Base-by-base conservation (phyloP, 92 coral and sea anemone species). In the Virgularia gustaviana region DNA sequence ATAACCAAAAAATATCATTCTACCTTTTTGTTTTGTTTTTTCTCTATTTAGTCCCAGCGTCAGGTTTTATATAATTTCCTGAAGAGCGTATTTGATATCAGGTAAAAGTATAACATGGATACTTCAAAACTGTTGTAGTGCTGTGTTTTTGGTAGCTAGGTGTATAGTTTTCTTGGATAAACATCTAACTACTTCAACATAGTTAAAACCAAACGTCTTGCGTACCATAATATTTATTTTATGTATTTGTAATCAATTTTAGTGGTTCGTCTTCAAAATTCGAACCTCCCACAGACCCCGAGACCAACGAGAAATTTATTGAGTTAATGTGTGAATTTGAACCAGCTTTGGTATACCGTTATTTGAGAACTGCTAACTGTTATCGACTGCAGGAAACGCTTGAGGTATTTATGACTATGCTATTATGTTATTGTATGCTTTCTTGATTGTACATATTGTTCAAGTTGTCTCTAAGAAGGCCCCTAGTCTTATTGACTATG, bases 311-410 rank as follows among this genome's bases (percentile, higher is more conserved):
- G 83, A 83, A 73, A 74, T 92, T 89, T 82, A 92, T 92, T 51
- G 92, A 92, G 49, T 61, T 92, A 83, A 92, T 92, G 98, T 92
- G 98, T 71, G 87, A 87, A 65, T 82, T 70, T 80, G 92, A 92
- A 57, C 92, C 88, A 77, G 70, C 78, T 62, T 62, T 77, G 7
- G 96, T 92, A 45, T 90, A 86, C 65, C 86, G 83, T 38, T 86
- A 89, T 63, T 75, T 92, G 42, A 78, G 92, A 20, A 81, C 85
- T 38, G 83, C 84, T 2, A 91, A 84, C 39, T 86, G 89, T 78
- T 92, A 86, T 51, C 79, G 98, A 34, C 79, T 92, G 32, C 96
- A 92, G 53, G 96, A 92, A 86, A 92, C 98, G 9, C 82, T 92
- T 11, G 91, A 95, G 70, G 98, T 92, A 81, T 73, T 85, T 7